Evolutionary conservation across 2,797 vertebrate genomes (phyloP).

Genomic region (Tinamus major): DNA sequence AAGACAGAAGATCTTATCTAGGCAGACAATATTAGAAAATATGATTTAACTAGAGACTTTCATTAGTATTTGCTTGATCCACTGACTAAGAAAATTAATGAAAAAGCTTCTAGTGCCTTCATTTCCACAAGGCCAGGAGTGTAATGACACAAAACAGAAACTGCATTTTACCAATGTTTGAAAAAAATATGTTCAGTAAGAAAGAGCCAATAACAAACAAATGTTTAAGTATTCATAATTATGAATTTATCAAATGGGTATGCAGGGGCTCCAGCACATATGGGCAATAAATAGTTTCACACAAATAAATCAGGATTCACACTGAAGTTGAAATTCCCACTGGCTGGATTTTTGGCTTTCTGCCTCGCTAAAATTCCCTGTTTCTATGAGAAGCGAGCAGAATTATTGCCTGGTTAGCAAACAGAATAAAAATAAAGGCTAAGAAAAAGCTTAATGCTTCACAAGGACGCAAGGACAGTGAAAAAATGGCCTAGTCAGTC

Average conservation of each 20-base stretch:
- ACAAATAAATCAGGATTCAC: background rate
- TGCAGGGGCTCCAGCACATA: background rate
- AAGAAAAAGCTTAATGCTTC: conserved; percentile 57
- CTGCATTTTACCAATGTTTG: background rate
- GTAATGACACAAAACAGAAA: background rate
- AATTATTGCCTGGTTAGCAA: conserved; percentile 66
- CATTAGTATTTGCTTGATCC: background rate
- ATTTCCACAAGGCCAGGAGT: background rate
- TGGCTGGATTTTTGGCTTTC: conserved; percentile 16
- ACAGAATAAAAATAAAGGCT: conserved; percentile 63
- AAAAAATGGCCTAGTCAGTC: conserved; percentile 54
- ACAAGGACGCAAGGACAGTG: background rate
- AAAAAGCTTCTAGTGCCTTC: background rate
- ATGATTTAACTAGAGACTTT: background rate
- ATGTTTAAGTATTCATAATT: background rate
- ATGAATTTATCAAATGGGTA: background rate
- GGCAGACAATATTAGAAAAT: background rate
- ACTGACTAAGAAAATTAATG: background rate
- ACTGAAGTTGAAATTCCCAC: background rate
- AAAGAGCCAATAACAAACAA: background rate
- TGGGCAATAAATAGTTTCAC: background rate
- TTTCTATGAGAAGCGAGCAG: conserved; percentile 10
- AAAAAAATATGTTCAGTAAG: background rate
- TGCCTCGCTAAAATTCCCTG: background rate
- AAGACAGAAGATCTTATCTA: background rate